phyloP scores from a whole-genome alignment of 2,113 vertebrate genomes.

The Cebidichthys violaceus region DNA sequence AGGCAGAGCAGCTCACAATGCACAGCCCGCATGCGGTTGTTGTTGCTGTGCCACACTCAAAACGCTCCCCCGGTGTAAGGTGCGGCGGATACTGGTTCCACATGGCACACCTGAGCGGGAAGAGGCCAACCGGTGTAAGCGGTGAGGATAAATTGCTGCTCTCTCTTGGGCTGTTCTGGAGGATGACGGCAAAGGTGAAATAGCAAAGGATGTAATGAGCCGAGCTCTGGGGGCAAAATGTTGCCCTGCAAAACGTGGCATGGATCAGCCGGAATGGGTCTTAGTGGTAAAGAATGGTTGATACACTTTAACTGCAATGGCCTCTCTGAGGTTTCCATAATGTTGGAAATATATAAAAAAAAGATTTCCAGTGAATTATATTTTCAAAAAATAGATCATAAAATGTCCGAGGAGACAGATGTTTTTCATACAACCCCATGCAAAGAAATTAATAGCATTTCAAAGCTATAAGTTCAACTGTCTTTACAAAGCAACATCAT shows the following conservation, averaged over 20 bases:
- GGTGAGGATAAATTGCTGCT: slow-evolving; percentile 34
- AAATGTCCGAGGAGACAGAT: background rate
- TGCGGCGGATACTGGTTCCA: slow-evolving; percentile 72
- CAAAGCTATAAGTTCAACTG: background rate
- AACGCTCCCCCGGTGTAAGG: slow-evolving; percentile 70
- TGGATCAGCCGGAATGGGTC: slow-evolving; percentile 72
- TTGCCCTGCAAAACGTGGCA: slow-evolving; percentile 68
- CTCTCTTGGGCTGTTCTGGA: slow-evolving; percentile 27
- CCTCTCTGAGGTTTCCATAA: background rate
- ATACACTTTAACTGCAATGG: background rate
- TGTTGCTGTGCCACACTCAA: slow-evolving; percentile 74
- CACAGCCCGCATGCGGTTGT: slow-evolving; percentile 71
- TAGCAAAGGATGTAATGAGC: slow-evolving; percentile 44
- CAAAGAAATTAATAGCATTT: background rate
- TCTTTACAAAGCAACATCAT: slow-evolving; percentile 23
- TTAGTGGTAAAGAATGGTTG: slow-evolving; percentile 14
- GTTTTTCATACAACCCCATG: background rate
- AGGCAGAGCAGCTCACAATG: slow-evolving; percentile 67
- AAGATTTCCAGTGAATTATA: background rate
- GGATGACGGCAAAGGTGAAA: slow-evolving; percentile 64
- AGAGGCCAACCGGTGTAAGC: slow-evolving; percentile 17
- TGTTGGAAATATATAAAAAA: background rate
- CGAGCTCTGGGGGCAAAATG: slow-evolving; percentile 54
- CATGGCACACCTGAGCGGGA: slow-evolving; percentile 66
- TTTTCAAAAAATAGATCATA: background rate